These are phyloP conservation scores for Plusia festucae DNA, from an alignment of 2,888 invertebrate species.

Conservation along the genomic window DNA sequence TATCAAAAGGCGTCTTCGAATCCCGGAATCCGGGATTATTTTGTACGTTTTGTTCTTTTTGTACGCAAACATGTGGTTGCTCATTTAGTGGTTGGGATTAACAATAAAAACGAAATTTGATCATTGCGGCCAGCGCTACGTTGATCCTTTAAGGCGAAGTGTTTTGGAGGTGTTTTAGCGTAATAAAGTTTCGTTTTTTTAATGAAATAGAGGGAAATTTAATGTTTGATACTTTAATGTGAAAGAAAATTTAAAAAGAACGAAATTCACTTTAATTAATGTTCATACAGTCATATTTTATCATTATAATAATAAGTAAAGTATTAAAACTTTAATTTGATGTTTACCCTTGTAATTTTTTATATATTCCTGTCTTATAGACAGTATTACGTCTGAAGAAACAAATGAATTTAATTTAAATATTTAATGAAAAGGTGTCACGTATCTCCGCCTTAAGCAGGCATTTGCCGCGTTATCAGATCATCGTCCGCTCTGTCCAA, in stretches of 20 bases:
- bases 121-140: slow-evolving; percentile 80
- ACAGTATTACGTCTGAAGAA: not conserved
- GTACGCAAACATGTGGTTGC: slow-evolving; percentile 76
- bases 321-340: too few relatives aligned
- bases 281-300: too few relatives aligned
- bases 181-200: too few relatives aligned
- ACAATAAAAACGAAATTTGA: slow-evolving; percentile 90
- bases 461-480: slow-evolving; percentile 82
- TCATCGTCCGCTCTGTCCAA: slow-evolving; percentile 78
- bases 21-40: slow-evolving; percentile 76
- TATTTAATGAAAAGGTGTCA: not conserved
- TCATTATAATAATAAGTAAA: too few relatives aligned
- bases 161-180: not conserved
- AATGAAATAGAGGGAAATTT: too few relatives aligned
- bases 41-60: slow-evolving; percentile 65
- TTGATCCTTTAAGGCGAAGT: slow-evolving; percentile 75
- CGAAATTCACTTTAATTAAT: too few relatives aligned
- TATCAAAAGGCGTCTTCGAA: slow-evolving; percentile 65
- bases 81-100: slow-evolving; percentile 84
- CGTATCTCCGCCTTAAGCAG: slow-evolving; percentile 74
- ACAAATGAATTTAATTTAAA: not conserved
- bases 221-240: too few relatives aligned
- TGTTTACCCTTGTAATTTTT: too few relatives aligned
- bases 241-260: too few relatives aligned
- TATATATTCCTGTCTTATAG: too few relatives aligned